phyloP scores from a whole-genome alignment of 2,888 invertebrate species.

The Phragmatobia fuliginosa region DNA sequence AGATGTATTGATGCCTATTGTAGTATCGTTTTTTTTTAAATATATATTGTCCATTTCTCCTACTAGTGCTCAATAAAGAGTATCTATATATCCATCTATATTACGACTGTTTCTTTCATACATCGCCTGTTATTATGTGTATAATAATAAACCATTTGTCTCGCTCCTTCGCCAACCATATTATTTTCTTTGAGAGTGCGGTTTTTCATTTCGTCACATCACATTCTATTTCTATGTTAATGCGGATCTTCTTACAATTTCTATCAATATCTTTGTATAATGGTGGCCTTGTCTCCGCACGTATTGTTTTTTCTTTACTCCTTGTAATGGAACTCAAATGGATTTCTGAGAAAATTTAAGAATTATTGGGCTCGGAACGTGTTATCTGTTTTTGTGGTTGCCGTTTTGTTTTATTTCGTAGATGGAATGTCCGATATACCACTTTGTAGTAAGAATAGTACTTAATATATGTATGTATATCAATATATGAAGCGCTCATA shows the following conservation, averaged over 20 bases:
- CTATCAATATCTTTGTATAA: conserved; percentile 30
- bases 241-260: conserved; percentile 35
- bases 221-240: conserved; percentile 46
- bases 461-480: no score
- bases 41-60: not conserved
- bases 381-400: not conserved
- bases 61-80: not conserved
- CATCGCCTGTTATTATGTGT: not conserved
- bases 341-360: not conserved
- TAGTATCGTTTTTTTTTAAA: not conserved
- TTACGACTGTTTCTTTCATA: not conserved
- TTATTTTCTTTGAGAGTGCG: conserved; percentile 17
- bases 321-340: not conserved
- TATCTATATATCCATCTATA: not conserved
- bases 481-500: no score
- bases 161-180: not conserved
- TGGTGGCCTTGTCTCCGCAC: conserved; percentile 10
- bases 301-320: not conserved
- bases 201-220: conserved; percentile 16
- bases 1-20: no score
- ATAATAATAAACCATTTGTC: not conserved
- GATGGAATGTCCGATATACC: not conserved
- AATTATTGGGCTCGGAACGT: not conserved
- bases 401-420: not conserved
- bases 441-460: not conserved